phyloP scores from a whole-genome alignment of 2,113 vertebrate genomes.

The Ophiodon elongatus region DNA sequence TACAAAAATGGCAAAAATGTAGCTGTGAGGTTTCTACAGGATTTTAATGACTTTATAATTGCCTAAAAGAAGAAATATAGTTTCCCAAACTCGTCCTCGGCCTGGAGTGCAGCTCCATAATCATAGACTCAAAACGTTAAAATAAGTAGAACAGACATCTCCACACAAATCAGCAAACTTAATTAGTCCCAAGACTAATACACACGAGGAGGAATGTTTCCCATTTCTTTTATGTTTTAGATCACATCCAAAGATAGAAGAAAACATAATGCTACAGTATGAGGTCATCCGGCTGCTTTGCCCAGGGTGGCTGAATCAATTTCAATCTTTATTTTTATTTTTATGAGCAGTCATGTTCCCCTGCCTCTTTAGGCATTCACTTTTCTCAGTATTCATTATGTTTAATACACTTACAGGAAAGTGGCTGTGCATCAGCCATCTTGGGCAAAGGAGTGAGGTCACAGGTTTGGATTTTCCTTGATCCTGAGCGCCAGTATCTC shows the following conservation, averaged over 20 bases:
- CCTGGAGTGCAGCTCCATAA: background rate
- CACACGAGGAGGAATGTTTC: background rate
- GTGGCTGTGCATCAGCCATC: conserved; percentile 47
- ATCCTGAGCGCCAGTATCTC: conserved; percentile 41
- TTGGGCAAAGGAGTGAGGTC: conserved; percentile 59
- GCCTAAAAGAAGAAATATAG: conserved; percentile 29
- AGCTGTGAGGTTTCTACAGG: background rate
- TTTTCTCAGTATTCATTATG: conserved; percentile 55
- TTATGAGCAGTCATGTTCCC: conserved; percentile 50
- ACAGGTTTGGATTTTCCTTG: conserved; percentile 59
- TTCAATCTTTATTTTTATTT: conserved; percentile 50
- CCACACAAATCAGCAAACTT: conserved; percentile 19
- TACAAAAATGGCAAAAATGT: background rate
- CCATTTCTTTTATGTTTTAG: background rate
- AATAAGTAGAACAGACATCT: conserved; percentile 20
- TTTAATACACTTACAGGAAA: conserved; percentile 66
- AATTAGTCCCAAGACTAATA: conserved; percentile 36
- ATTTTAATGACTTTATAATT: conserved; percentile 28
- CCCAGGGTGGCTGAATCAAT: conserved; percentile 27
- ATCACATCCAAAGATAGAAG: conserved; percentile 34
- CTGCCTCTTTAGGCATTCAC: conserved; percentile 10
- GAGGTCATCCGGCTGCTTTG: conserved; percentile 40
- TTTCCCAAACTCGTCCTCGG: conserved; percentile 24
- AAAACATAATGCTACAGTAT: conserved; percentile 20
- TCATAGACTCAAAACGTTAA: conserved; percentile 6